Evolutionary conservation across 2,797 vertebrate species (phyloP).

Genomic region (Eulemur rubriventer): DNA sequence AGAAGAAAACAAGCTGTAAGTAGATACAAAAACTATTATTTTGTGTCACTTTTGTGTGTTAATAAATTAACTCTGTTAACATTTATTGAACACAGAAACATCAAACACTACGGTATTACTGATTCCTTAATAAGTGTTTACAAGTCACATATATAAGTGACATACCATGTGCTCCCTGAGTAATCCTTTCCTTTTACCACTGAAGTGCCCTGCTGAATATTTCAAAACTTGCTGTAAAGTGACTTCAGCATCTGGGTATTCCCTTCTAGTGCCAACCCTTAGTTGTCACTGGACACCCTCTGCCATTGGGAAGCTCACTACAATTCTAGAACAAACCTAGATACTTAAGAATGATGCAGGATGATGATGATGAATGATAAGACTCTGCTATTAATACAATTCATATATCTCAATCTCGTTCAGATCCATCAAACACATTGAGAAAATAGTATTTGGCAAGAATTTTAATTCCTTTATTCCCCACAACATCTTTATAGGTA

Average conservation of each 20-base stretch:
- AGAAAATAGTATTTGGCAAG: not conserved
- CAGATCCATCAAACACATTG: not conserved
- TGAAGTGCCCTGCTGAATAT: not conserved
- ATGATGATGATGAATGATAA: not conserved
- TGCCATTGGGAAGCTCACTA: not conserved
- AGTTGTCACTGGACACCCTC: not conserved
- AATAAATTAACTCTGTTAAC: not conserved
- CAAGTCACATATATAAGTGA: not conserved
- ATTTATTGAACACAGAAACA: not conserved
- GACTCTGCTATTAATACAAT: not conserved
- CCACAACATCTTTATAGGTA: not conserved
- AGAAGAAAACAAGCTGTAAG: not conserved
- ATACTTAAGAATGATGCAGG: not conserved
- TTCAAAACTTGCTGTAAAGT: not conserved
- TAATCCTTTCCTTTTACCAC: not conserved
- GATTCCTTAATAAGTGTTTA: not conserved
- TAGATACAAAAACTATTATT: not conserved
- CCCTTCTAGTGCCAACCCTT: not conserved
- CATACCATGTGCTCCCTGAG: not conserved
- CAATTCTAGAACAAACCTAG: not conserved
- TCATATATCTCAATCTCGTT: not conserved
- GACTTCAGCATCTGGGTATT: not conserved
- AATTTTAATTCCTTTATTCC: conserved; percentile 21
- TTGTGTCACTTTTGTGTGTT: not conserved
- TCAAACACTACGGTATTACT: not conserved